Base-by-base conservation (phyloP, 2,888 invertebrate species). In the Byasa hedistus region DNA sequence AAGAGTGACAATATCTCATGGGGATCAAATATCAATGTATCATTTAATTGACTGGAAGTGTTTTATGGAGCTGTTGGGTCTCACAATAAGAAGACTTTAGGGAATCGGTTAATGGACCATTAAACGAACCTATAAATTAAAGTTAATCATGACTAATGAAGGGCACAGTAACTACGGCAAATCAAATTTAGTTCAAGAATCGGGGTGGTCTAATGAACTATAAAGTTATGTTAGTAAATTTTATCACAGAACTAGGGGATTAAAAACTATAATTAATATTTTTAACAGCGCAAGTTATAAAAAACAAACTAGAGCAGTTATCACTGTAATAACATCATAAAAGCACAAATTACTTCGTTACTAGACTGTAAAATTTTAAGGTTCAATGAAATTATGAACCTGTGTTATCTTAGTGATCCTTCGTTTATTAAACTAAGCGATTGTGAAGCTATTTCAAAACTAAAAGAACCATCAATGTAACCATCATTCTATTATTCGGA, bases 141-240 rank as follows among this genome's bases (percentile, higher is more conserved):
- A 86, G 79, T 86, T 90, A 87, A 91, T 91, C 88, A 86, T 87
- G 85, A 87, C 88, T 88, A 91, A 91, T 91, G 80, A 77, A 79
- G 80, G 81, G 81, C 76, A 76, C 22, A n/a, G 63, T 64, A 44
- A 63, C 59, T 63, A 64, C 51, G 36, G 36, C 59, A 73, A 68
- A 73, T 75, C 72, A 71, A 73, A 70, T 69, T 73, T 70, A 73
- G 71, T 71, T 71, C 70, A 73, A 75, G 70, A 71, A 68, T 72
- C 78, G 83, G 89, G 89, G 90, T 89, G 90, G 91, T 89, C 89
- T 76, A 78, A 73, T 82, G 80, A 82, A 82, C 71, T 73, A 71
- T 71, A 71, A 72, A 70, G 68, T 74, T 74, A 62, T 23, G 3
- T 15, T 55, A 23, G 8, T 10, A n/a, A 57, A 57, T 21, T 21